These are phyloP conservation scores for Apteryx owenii DNA, from an alignment of 2,113 vertebrate genomes.

Conservation along the genomic window DNA sequence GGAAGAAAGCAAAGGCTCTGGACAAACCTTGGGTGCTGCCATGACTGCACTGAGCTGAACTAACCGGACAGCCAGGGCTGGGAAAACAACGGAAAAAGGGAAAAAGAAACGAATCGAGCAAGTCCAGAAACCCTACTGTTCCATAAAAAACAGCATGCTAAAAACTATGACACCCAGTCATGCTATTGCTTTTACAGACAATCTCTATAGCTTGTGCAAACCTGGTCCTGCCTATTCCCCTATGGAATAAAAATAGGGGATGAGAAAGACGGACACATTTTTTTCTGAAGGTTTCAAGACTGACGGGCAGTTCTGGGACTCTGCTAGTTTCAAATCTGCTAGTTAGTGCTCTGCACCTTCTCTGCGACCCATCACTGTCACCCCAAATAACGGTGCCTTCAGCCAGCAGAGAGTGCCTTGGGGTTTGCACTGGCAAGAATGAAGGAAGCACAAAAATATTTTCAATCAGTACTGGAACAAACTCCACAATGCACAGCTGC, in stretches of 20 bases:
- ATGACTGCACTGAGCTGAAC: background rate
- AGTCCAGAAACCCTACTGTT: background rate
- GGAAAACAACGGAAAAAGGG: background rate
- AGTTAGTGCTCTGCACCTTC: constrained; percentile 3
- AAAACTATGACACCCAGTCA: background rate
- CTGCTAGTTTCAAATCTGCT: background rate
- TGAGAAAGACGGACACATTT: constrained; percentile 33
- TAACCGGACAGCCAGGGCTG: background rate
- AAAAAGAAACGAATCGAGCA: background rate
- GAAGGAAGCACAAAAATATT: constrained; percentile 62
- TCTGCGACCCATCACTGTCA: constrained; percentile 58
- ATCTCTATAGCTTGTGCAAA: background rate
- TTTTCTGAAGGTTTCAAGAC: background rate
- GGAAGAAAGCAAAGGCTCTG: background rate
- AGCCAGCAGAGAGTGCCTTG: constrained; percentile 45
- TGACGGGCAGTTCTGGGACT: background rate
- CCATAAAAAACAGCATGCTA: background rate
- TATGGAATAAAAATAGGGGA: background rate
- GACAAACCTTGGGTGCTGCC: background rate
- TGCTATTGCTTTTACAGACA: constrained; percentile 49
- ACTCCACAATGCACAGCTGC: constrained; percentile 46
- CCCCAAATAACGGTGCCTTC: constrained; percentile 15
- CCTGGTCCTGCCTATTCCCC: background rate
- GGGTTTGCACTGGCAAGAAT: constrained; percentile 33
- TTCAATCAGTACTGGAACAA: constrained; percentile 59